Evolutionary conservation across 2,113 vertebrate genomes (phyloP).

Genomic region (Anser cygnoides): DNA sequence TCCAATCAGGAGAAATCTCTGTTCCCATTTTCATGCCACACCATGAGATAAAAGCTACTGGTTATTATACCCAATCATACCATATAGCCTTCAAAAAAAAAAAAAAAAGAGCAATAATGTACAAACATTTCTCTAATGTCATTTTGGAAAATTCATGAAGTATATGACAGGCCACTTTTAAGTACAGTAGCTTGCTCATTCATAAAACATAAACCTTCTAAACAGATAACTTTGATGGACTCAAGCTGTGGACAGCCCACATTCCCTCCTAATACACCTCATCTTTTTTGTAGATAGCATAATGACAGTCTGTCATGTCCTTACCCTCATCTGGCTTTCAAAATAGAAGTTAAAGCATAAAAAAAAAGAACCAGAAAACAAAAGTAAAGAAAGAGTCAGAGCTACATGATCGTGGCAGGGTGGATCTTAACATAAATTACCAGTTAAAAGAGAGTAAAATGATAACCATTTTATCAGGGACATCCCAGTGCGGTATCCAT

Average conservation of each 20-base stretch:
- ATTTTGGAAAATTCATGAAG: slow-evolving; percentile 26
- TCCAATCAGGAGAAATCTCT: not conserved
- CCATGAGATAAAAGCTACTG: not conserved
- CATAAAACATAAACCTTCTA: slow-evolving; percentile 59
- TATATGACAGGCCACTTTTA: slow-evolving; percentile 35
- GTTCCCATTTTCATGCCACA: not conserved
- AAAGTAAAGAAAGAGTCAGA: slow-evolving; percentile 9
- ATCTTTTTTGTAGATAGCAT: not conserved
- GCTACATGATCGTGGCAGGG: not conserved
- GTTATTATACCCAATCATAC: not conserved
- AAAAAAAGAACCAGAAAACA: not conserved
- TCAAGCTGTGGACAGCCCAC: slow-evolving; percentile 35
- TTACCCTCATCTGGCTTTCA: not conserved
- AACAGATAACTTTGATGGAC: slow-evolving; percentile 34
- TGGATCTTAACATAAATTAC: not conserved
- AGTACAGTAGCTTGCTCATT: slow-evolving; percentile 54
- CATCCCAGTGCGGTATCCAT: not conserved
- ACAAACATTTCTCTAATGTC: not conserved
- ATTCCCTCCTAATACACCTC: not conserved
- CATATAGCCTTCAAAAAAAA: not conserved
- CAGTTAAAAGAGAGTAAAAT: not conserved
- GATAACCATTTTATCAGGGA: not conserved
- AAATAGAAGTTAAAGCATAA: not conserved
- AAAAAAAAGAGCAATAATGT: slow-evolving; percentile 21
- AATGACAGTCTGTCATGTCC: not conserved